phyloP scores from a whole-genome alignment of 2,797 vertebrate species.

The Dermochelys coriacea region DNA sequence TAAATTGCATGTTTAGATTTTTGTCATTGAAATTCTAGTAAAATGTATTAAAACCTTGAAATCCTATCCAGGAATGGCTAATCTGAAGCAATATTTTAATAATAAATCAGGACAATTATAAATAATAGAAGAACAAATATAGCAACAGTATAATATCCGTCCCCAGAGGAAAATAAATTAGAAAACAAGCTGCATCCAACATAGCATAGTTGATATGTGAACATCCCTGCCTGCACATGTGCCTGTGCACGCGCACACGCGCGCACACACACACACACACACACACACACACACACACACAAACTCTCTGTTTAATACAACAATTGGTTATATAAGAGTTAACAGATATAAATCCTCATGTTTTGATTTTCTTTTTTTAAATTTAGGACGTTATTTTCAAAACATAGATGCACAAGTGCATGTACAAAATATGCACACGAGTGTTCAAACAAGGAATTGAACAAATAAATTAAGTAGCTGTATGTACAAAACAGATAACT shows the following conservation, averaged over 20 bases:
- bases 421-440: neutral
- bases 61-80: slow-evolving; percentile 32
- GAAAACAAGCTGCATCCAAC: slow-evolving; percentile 6
- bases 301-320: neutral
- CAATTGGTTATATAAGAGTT: neutral
- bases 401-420: neutral
- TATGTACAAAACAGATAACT: neutral
- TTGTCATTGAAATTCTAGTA: slow-evolving; percentile 43
- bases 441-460: neutral
- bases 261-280: neutral
- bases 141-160: slow-evolving; percentile 11
- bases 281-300: neutral
- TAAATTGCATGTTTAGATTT: slow-evolving; percentile 50
- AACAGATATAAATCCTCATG: neutral
- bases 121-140: slow-evolving; percentile 50
- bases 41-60: slow-evolving; percentile 34
- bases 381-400: neutral
- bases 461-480: neutral
- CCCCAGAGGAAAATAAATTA: slow-evolving; percentile 37
- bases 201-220: neutral
- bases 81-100: slow-evolving; percentile 29
- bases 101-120: slow-evolving; percentile 48
- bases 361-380: neutral
- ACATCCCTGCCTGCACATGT: neutral
- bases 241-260: neutral